Evolutionary conservation across 2,113 vertebrate species (phyloP), one percentile per base, ranked within the genome.

Genomic region (Sporophila hypoxantha): DNA sequence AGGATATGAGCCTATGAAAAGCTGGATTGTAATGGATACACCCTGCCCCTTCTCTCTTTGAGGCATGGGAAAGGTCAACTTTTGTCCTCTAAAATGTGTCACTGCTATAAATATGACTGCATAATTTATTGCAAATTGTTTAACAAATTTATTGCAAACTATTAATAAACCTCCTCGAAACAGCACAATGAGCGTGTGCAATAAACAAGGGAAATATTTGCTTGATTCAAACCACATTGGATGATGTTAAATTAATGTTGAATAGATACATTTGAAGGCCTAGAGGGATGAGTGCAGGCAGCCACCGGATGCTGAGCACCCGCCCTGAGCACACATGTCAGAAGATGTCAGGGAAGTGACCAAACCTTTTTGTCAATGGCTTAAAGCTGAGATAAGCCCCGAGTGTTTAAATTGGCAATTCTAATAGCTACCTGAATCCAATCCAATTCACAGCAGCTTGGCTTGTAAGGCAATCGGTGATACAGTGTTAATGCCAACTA

Each of bases 41-140:
- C 95, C 81, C 88, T 92, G 91, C 82, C 93, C 95, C 93, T 95
- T 95, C 94, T 89, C 95, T 95, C 86, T 94, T 96, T 96, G 85
- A 95, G 96, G 89, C 96, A 95, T 96, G 96, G 96, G 96, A 96
- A 96, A 96, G 96, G 96, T 96, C 96, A 96, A 89, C 87, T 91
- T 95, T 96, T 96, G 95, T 96, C 94, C 95, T 96, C 93, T 93
- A 94, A 95, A 96, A 95, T 94, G 94, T 96, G 95, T 95, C 95
- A 88, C 88, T 94, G 93, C 96, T 96, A 96, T 96, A 96, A 96
- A 96, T 96, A 96, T 44, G 89, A 92, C 96, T 94, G 89, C 82
- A 93, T 96, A 96, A 96, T 96, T 96, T 96, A 96, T 96, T 93
- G 95, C 93, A 96, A 96, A 96, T 95, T 96, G 95, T 95, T 95